Conservation (phyloP, 2,797 vertebrate genomes). For the Epinephelus awoara region DNA sequence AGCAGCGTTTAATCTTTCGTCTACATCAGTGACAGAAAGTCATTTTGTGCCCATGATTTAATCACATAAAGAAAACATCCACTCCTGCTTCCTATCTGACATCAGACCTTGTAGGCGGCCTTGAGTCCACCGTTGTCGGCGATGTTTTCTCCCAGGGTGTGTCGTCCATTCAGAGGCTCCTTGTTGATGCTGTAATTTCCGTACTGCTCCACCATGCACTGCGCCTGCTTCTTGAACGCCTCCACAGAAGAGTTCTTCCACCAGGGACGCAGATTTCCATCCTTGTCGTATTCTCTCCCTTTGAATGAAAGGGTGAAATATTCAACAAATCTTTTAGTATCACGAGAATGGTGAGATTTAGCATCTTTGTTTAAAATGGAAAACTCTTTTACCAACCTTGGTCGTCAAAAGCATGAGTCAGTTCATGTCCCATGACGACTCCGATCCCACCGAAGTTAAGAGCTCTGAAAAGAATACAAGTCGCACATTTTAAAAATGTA, state of each 20-base stretch:
- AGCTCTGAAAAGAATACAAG: constrained; percentile 84
- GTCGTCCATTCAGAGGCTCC: constrained; percentile 93
- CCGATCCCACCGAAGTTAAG: constrained; percentile 98
- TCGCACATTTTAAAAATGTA: not conserved
- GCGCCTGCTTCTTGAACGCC: constrained; percentile 95
- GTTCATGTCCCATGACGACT: constrained; percentile 96
- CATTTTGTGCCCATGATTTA: not conserved
- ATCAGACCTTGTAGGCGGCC: constrained; percentile 92
- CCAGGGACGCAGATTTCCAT: constrained; percentile 97
- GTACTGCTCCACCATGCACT: constrained; percentile 97
- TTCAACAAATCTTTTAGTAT: not conserved
- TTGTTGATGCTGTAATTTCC: constrained; percentile 93
- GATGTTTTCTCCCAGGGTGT: constrained; percentile 97
- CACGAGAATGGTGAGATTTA: too few relatives aligned
- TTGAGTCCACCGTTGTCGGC: constrained; percentile 98
- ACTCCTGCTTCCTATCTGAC: not conserved
- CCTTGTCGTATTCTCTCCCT: constrained; percentile 97
- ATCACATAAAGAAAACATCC: not conserved
- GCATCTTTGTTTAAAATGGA: not conserved
- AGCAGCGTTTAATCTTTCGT: not conserved
- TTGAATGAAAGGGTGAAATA: constrained; percentile 23
- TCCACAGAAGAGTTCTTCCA: constrained; percentile 98
- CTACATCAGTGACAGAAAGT: not conserved
- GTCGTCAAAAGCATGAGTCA: constrained; percentile 98
- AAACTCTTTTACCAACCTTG: constrained; percentile 90